Evolutionary conservation across 2,113 vertebrate genomes (phyloP), one percentile per base, ranked within the genome.

Genomic region (Eptesicus fuscus): DNA sequence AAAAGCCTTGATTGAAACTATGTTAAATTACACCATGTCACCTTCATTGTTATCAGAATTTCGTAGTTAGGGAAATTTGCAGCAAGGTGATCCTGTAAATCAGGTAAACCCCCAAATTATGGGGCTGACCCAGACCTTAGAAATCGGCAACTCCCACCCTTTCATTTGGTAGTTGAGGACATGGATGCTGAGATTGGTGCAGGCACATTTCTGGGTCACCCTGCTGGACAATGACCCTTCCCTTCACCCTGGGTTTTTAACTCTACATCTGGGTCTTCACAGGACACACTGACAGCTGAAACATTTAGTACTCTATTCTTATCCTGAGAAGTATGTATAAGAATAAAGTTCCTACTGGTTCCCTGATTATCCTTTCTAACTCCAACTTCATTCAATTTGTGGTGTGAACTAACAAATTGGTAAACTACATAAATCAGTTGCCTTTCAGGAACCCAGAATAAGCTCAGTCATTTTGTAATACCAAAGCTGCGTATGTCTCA

Each of bases 311-410:
- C 70, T 12, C 6, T 25, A 40, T 32, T 49, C 70, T 84, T 63
- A 61, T 61, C 71, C 76, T 70, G 61, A 90, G 76, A 93, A 90
- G 30, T 44, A 17, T 35, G 61, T 84, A 4, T 17, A 77, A 84
- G 93, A 92, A 95, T 95, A 59, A 90, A 96, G 85, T 94, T 95
- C 92, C 96, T 83, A 86, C 94, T 88, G 77, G 37, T 95, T 92
- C 90, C 85, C 59, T 97, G 92, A 95, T 94, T 70, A 92, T 96
- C 84, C 84, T 96, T 92, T 94, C 94, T 92, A 70, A 96, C 77
- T 94, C 84, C 95, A 83, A 30, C 92, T 84, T 89, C 0, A 1
- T 83, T 96, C 90, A 92, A 13, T 95, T 88, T 92, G 84, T 93
- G n/a, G 53, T 76, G 69, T 95, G 63, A 71, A 95, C 84, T 90